Conservation (phyloP, 1,140 invertebrate species). For the Epicauta chinensis region DNA sequence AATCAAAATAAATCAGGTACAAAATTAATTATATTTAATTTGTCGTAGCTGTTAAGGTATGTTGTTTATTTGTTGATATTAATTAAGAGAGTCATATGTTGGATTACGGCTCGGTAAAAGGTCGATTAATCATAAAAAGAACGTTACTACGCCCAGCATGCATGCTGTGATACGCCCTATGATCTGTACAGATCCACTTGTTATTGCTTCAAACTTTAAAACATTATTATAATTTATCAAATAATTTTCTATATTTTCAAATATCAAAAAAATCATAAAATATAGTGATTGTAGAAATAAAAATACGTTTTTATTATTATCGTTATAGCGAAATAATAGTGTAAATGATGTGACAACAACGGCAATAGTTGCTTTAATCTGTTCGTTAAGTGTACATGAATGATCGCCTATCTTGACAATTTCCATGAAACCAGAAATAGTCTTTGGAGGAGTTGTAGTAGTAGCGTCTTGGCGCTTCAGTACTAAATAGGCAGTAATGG, state of each 20-base stretch:
- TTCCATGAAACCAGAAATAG: constrained; percentile 8
- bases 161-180: constrained; percentile 13
- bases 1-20: not conserved
- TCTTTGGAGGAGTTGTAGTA: not conserved
- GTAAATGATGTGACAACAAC: constrained; percentile 13
- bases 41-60: not conserved
- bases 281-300: no score
- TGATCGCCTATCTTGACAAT: constrained; percentile 17
- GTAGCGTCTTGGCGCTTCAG: constrained; percentile 19
- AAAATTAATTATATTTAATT: not conserved
- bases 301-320: no score
- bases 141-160: constrained; percentile 13
- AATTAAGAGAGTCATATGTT: constrained; percentile 19
- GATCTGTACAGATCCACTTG: constrained; percentile 14
- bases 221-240: constrained; percentile 11
- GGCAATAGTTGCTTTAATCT: constrained; percentile 9
- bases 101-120: constrained; percentile 5
- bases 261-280: no score
- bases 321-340: not conserved
- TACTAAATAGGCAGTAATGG: constrained; percentile 27
- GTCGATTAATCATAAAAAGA: constrained; percentile 19
- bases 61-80: constrained; percentile 22
- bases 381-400: constrained; percentile 15
- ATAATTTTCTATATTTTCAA: not conserved
- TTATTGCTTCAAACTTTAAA: constrained; percentile 12